Conservation (phyloP, 2,888 invertebrate species). For the Chloroclystis v-ata region DNA sequence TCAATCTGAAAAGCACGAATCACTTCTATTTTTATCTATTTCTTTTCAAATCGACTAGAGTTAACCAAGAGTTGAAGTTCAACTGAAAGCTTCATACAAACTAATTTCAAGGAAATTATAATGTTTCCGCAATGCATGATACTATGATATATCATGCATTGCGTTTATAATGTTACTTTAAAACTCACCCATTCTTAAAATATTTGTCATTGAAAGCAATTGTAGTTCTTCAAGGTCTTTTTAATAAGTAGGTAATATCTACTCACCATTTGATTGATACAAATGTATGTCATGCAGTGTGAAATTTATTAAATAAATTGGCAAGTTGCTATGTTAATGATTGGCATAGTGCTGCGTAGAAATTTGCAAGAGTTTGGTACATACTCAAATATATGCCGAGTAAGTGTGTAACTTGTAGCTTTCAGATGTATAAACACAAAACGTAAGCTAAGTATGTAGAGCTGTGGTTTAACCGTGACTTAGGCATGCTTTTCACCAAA, state of each 20-base stretch:
- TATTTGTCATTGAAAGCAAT: conserved; percentile 1
- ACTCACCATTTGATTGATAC: background rate
- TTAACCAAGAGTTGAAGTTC: too few relatives aligned
- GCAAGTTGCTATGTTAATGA: conserved; percentile 5
- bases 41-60: background rate
- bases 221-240: conserved; percentile 10
- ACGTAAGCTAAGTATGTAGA: too few relatives aligned
- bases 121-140: background rate
- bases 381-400: too few relatives aligned
- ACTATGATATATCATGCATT: too few relatives aligned
- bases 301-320: conserved; percentile 10
- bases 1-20: conserved; percentile 7
- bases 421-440: too few relatives aligned
- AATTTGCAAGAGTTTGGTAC: too few relatives aligned
- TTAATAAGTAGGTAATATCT: conserved; percentile 1
- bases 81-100: too few relatives aligned
- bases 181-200: background rate
- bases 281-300: background rate
- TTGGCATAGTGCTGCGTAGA: background rate
- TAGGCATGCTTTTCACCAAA: too few relatives aligned
- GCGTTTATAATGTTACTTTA: background rate
- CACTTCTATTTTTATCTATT: background rate
- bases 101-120: too few relatives aligned
- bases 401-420: too few relatives aligned
- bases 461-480: too few relatives aligned